Evolutionary conservation across 2,797 vertebrate species (phyloP).

Genomic region (Sarcoramphus papa): DNA sequence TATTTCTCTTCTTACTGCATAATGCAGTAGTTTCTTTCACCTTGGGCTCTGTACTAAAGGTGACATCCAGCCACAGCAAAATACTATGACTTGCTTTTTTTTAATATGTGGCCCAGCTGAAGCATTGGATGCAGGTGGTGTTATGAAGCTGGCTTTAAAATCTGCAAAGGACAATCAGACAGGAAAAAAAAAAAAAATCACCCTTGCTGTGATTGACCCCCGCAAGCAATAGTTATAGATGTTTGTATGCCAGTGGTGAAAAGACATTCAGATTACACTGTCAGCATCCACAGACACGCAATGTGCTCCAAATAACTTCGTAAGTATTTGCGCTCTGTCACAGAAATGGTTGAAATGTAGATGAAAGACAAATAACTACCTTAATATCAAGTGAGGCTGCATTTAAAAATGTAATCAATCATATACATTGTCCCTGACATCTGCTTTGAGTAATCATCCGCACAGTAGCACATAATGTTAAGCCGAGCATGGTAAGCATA

Average conservation of each 20-base stretch:
- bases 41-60: neutral
- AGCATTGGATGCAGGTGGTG: neutral
- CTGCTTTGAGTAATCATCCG: neutral
- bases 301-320: neutral
- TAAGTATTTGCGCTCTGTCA: neutral
- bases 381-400: neutral
- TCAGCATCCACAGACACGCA: neutral
- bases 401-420: neutral
- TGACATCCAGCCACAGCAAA: neutral
- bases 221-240: neutral
- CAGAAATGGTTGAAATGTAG: neutral
- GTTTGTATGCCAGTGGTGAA: neutral
- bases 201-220: neutral
- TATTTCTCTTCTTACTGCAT: constrained; percentile 15
- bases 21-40: constrained; percentile 41
- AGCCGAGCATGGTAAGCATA: neutral
- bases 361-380: neutral
- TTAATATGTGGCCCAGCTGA: neutral
- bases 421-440: neutral
- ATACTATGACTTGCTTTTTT: neutral
- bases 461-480: neutral
- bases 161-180: neutral
- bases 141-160: neutral
- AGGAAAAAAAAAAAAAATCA: neutral
- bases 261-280: neutral